Evolutionary conservation across 1,140 invertebrate genomes (phyloP).

Genomic region (Triops cancriformis): DNA sequence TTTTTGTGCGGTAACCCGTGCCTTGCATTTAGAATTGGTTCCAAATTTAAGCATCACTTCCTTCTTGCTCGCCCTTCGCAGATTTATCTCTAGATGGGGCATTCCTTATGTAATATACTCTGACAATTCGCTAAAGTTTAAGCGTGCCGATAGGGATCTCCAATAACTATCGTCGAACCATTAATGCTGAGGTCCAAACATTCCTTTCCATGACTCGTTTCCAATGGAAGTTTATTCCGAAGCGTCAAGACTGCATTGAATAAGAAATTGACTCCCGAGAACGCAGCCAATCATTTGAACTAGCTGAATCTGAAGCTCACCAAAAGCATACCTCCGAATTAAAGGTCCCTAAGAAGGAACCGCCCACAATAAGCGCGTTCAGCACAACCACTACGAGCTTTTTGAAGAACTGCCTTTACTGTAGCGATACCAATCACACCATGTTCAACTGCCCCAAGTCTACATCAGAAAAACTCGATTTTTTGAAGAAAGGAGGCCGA

Average conservation of each 20-base stretch:
- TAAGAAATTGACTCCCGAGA: slow-evolving; percentile 15
- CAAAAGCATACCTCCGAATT: background rate
- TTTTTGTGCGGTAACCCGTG: slow-evolving; percentile 24
- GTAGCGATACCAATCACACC: background rate
- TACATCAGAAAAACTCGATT: background rate
- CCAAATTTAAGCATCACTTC: slow-evolving; percentile 26
- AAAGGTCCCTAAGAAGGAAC: background rate
- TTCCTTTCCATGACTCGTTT: slow-evolving; percentile 8
- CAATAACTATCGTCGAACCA: no score
- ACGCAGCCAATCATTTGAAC: background rate
- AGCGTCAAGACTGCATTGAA: slow-evolving; percentile 28
- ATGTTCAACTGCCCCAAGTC: background rate
- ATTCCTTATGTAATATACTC: background rate
- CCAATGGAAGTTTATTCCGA: slow-evolving; percentile 24
- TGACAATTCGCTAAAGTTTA: slow-evolving; percentile 21
- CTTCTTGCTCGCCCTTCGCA: slow-evolving; percentile 28
- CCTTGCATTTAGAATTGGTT: slow-evolving; percentile 33
- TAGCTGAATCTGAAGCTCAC: background rate
- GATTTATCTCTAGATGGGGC: background rate
- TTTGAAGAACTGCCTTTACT: background rate
- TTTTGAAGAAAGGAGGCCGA: background rate
- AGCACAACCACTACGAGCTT: background rate
- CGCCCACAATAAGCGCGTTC: background rate
- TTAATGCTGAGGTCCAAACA: background rate
- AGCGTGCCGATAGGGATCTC: background rate